Evolutionary conservation across 2,797 vertebrate species (phyloP).

Genomic region (Cyprinodon diabolis): DNA sequence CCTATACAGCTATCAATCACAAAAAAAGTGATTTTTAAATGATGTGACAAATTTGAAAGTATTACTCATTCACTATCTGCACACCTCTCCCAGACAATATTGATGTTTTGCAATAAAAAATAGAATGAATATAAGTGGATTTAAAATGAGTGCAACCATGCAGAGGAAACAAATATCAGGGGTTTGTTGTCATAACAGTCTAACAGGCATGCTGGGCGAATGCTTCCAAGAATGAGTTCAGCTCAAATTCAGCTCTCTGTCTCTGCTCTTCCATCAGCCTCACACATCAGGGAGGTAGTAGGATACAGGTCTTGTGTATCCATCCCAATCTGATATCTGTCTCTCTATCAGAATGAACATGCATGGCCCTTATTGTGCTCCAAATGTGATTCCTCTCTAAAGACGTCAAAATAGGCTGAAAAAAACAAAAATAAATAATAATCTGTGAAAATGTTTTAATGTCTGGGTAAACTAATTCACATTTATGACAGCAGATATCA

Average conservation of each 20-base stretch:
- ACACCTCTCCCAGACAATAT: not conserved
- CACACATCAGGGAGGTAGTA: conserved; percentile 34
- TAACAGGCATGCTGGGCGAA: conserved; percentile 42
- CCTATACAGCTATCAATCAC: not conserved
- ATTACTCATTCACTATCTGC: not conserved
- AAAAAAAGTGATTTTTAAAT: not conserved
- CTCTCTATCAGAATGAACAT: not conserved
- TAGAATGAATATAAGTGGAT: not conserved
- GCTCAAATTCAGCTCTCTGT: conserved; percentile 39
- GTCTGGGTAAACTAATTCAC: not conserved
- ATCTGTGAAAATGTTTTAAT: conserved; percentile 4
- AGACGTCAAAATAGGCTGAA: not conserved
- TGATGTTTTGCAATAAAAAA: not conserved
- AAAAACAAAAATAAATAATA: not conserved
- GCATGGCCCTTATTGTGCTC: not conserved
- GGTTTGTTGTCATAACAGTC: conserved; percentile 30
- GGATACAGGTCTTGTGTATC: conserved; percentile 39
- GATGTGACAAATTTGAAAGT: not conserved
- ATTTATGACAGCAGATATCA: not conserved
- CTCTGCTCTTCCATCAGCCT: conserved; percentile 38
- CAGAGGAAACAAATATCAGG: not conserved
- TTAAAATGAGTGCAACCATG: not conserved
- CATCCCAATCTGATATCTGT: conserved; percentile 14
- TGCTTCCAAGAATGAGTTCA: conserved; percentile 32
- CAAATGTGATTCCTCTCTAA: not conserved